Evolutionary conservation across 2,888 invertebrate species (phyloP), one percentile per base, ranked within the genome.

Genomic region (Axea sp.): DNA sequence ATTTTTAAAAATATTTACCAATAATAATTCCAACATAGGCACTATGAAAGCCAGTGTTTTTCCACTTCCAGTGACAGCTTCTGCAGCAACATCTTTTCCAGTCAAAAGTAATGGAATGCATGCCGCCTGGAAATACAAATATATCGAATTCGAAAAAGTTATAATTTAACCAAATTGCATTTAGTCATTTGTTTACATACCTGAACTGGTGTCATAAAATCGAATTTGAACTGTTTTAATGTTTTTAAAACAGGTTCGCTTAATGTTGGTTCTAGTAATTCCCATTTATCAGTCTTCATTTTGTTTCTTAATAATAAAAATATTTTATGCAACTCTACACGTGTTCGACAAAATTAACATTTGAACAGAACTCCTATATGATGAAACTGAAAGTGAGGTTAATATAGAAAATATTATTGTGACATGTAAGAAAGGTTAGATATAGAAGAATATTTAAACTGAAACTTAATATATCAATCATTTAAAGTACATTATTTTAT

Each of bases 31-130:
- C 45, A 99, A 82, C 81, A 97, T 87, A 0, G 99, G 99, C 33
- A 99, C 92, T 6, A 99, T 89, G 88, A 99, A 99, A 0, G 99
- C 97, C 28, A 99, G 88, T 0, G 99, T 99, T 89, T 99, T 99
- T 0, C 99, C 99, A 76, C 98, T 98, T 1, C 99, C 99, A 0
- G 99, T 99, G 0, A 99, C 96, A 1, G 99, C 99, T 88, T 99
- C 98, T 0, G 96, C 99, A 0, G 96, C 97, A 7, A 99, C 97
- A 90, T 99, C 99, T 88, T 98, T 98, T 80, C 95, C 95, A 4
- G 92, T 92, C 51, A 98, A 86, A 49, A 99, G 89, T 53, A 97
- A 89, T 0, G 97, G 97, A 81, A 98, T 97, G 55, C 95, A 93
- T 0, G 96, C 95, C 2, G 95, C 93, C 91, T 97, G 12, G 2